Base-by-base conservation (phyloP, 2,797 vertebrate genomes). In the Sciurus carolinensis region DNA sequence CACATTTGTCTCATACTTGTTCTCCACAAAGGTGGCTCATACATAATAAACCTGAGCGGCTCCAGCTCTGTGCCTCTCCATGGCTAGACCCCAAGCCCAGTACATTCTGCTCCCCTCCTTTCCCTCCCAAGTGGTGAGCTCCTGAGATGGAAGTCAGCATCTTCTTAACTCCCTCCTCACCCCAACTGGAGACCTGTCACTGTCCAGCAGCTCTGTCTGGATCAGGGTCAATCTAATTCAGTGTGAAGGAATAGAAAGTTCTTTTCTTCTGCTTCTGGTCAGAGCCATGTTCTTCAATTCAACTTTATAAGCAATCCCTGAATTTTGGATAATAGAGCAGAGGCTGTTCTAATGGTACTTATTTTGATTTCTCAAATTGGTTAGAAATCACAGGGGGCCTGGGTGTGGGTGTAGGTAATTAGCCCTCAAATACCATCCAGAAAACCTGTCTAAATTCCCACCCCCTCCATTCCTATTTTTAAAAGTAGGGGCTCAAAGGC, bases 301-400 rank as follows among this genome's bases (percentile, higher is more conserved):
- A 67, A 20, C 20, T 76, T 88, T 54, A n/a, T 9, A 42, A 52
- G 47, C 30, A n/a, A 77, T 59, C 24, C 36, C 72, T 57, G 8
- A 52, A 75, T 22, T 87, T 82, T 66, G 44, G 44, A 36, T 33
- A 80, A 24, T 18, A 72, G 47, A 93, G 30, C 5, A 81, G 59
- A 50, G 22, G 44, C 57, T 79, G 54, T 82, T 73, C 79, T 50
- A 82, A 42, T 73, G 69, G 42, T n/a, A 17, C 17, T 92, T 59
- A 54, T 79, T 81, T 92, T 59, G 69, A 84, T 75, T 76, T 90
- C 59, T 62, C 54, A 72, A n/a, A 77, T 64, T 75, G 28, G n/a
- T 62, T 79, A 87, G 94, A 95, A 85, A 44, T 59, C 8, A 30
- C 7, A 76, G 52, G 20, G 24, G 2, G 1, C 17, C 7, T 12